Evolutionary conservation across 2,113 vertebrate genomes (phyloP).

Genomic region (Anarrhichthys ocellatus): DNA sequence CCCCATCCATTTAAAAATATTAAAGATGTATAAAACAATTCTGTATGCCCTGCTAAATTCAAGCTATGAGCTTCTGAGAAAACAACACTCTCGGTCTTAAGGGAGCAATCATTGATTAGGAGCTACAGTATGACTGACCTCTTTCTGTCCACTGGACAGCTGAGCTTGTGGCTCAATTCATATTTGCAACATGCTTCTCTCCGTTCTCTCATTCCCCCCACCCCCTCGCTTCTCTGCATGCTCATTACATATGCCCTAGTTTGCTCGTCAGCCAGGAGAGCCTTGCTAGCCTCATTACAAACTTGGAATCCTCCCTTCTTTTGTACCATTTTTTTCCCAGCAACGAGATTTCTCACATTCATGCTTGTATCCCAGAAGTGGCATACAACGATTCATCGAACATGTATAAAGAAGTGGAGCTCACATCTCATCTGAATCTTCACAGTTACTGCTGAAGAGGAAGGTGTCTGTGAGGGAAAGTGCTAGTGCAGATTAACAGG

Average conservation of each 20-base stretch:
- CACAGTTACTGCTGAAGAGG: conserved; percentile 30
- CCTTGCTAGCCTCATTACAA: conserved; percentile 79
- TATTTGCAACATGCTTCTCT: conserved; percentile 41
- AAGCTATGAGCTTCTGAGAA: conserved; percentile 2
- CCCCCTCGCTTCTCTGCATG: conserved; percentile 44
- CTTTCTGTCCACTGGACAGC: conserved; percentile 35
- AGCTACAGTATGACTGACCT: conserved; percentile 32
- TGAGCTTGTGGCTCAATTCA: conserved; percentile 44
- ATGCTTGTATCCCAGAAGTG: conserved; percentile 65
- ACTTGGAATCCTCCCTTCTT: conserved; percentile 75
- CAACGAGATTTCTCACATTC: conserved; percentile 73
- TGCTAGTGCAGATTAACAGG: conserved; percentile 50
- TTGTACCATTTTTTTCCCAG: conserved; percentile 66
- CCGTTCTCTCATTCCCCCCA: conserved; percentile 38
- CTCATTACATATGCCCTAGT: conserved; percentile 81
- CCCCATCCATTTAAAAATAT: neutral
- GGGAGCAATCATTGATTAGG: conserved; percentile 21
- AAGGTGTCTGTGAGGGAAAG: conserved; percentile 46
- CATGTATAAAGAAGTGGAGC: conserved; percentile 70
- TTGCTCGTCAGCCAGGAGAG: conserved; percentile 75
- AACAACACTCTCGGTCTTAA: neutral
- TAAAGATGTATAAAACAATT: neutral
- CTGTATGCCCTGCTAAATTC: neutral
- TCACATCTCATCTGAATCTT: conserved; percentile 68
- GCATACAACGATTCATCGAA: conserved; percentile 75